Conservation (phyloP, 2,797 vertebrate species). For the Rousettus madagascariensis region DNA sequence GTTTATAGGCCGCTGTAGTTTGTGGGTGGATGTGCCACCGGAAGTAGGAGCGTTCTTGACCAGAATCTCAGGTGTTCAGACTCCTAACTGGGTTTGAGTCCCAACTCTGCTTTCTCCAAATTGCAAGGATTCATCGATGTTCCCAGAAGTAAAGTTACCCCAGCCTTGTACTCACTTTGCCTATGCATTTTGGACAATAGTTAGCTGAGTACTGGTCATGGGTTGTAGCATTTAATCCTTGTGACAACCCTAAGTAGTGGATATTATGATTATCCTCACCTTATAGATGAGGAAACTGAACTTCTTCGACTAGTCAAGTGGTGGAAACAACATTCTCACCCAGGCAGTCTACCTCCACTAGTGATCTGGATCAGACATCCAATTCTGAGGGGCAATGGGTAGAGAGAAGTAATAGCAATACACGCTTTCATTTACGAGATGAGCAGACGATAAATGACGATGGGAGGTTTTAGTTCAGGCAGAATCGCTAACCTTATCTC, state of each 20-base stretch:
- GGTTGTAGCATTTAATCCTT: not conserved
- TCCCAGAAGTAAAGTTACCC: not conserved
- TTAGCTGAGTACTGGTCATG: not conserved
- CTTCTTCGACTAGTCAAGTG: not conserved
- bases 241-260: not conserved
- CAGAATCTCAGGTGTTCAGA: not conserved
- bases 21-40: not conserved
- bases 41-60: not conserved
- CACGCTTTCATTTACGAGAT: not conserved
- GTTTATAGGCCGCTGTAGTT: no score
- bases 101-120: not conserved
- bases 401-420: not conserved
- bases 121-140: not conserved
- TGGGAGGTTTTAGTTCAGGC: not conserved
- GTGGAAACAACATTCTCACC: not conserved
- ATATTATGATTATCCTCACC: not conserved
- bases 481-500: not conserved
- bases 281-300: not conserved
- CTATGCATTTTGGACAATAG: not conserved
- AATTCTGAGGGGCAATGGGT: not conserved
- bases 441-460: not conserved
- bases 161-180: not conserved
- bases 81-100: not conserved
- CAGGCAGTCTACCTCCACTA: rapidly evolving
- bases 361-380: rapidly evolving